Base-by-base conservation (phyloP, 2,888 invertebrate genomes). In the Spodoptera picta region DNA sequence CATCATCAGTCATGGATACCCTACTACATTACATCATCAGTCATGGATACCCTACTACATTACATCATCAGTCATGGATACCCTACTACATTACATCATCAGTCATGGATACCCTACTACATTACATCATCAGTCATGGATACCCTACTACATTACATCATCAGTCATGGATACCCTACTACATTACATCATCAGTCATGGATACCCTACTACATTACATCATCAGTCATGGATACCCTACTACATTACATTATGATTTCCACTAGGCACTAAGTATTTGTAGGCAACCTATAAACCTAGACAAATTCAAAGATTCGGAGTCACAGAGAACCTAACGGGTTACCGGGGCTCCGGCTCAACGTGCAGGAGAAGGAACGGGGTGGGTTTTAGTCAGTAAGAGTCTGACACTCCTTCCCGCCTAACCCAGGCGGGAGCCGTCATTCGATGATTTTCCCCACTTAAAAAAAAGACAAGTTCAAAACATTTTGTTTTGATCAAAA, bases 31-130 rank as follows among this genome's bases (percentile, higher is more conserved):
- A 46, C 19, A 19, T 9, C 6, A 24, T 14, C 9, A 54, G 0
- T 24, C 1, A 55, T 69, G 70, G 67, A 6, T 3, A 64, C 44
- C 51, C 65, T 56, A 68, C 10, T 56, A 27, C 19, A 44, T 47
- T 12, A 46, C 19, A 19, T 9, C 6, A 24, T 14, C 9, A 54
- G 0, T 24, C 1, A 55, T 69, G 70, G 67, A 6, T 3, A 64
- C 44, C 51, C 65, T 56, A 68, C 10, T 56, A 27, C 19, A 44
- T 47, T 12, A 46, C 19, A 19, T 9, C 6, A 24, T 14, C 9
- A 54, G 0, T 24, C 1, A 55, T 69, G 70, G 67, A 6, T 3
- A 64, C 44, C 51, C 65, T 56, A 68, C 10, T 56, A 27, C 19
- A 44, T 47, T 12, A 46, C 19, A 19, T 9, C 6, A 24, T 14